Evolutionary conservation across 1,140 invertebrate species (phyloP).

Genomic region (Dreissena rostriformis): DNA sequence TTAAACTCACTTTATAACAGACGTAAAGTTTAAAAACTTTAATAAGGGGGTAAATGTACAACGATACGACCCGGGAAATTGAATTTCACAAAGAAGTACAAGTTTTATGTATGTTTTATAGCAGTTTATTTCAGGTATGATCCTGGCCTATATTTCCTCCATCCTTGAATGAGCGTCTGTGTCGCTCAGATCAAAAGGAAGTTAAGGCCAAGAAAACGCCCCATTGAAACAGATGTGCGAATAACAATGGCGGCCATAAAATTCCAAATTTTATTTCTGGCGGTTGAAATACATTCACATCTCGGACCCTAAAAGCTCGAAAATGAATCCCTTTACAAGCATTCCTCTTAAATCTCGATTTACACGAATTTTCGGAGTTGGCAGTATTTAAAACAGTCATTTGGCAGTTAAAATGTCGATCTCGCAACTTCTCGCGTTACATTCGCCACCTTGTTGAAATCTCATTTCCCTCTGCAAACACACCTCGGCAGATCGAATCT

Average conservation of each 20-base stretch:
- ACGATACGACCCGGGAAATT: slow-evolving; percentile 39
- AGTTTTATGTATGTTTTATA: slow-evolving; percentile 55
- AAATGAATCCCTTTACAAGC: no score
- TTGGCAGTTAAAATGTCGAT: background rate
- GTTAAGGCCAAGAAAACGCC: slow-evolving; percentile 14
- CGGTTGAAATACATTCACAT: no score
- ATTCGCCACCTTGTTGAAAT: background rate
- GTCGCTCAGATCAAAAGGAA: slow-evolving; percentile 49
- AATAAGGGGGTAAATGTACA: slow-evolving; percentile 29
- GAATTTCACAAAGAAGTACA: slow-evolving; percentile 51
- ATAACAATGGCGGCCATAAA: slow-evolving; percentile 27
- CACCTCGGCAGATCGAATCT: background rate
- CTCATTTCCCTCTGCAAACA: background rate
- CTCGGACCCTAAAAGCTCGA: no score
- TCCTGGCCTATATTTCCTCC: slow-evolving; percentile 6
- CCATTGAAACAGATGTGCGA: slow-evolving; percentile 43
- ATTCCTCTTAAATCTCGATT: no score
- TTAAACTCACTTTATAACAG: slow-evolving; percentile 15
- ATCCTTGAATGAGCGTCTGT: slow-evolving; percentile 35
- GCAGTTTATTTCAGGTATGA: slow-evolving; percentile 13
- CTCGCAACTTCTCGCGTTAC: slow-evolving; percentile 14
- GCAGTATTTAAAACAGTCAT: slow-evolving; percentile 26
- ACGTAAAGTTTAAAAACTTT: slow-evolving; percentile 41
- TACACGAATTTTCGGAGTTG: slow-evolving; percentile 4
- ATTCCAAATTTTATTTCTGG: slow-evolving; percentile 35